Conservation (phyloP, 2,113 vertebrate species). For the Myrmophylax atrothorax region DNA sequence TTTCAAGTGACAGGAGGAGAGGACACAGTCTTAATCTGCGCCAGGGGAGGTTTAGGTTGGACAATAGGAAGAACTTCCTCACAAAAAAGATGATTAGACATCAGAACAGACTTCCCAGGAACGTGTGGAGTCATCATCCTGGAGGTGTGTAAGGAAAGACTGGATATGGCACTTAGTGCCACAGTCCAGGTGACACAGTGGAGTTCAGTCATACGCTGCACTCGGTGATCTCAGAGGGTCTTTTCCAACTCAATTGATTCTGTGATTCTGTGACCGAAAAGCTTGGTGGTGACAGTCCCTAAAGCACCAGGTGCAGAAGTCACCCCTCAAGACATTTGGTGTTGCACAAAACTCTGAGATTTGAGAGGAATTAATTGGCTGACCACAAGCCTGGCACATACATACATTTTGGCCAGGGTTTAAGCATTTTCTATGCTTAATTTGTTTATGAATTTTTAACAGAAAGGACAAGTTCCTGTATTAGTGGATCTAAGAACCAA, state of each 20-base stretch:
- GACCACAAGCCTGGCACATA: accelerated
- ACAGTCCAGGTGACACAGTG: accelerated
- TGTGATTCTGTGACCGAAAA: accelerated
- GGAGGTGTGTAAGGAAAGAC: too few relatives aligned
- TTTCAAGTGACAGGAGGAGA: background rate
- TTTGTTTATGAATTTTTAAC: accelerated
- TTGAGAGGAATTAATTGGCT: too few relatives aligned
- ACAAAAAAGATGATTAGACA: background rate
- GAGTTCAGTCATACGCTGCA: background rate
- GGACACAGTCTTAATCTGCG: background rate
- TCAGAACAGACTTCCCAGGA: background rate
- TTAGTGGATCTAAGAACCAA: background rate
- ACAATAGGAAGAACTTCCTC: background rate
- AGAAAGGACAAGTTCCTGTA: background rate
- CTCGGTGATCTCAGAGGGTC: background rate
- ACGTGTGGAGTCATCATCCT: background rate
- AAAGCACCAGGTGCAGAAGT: too few relatives aligned
- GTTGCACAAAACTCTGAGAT: accelerated
- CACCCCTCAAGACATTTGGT: accelerated
- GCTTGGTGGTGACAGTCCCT: background rate
- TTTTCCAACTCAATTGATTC: accelerated
- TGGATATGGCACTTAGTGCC: background rate
- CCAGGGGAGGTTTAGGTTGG: background rate
- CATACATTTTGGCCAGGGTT: accelerated
- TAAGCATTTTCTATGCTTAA: background rate